Evolutionary conservation across 1,140 invertebrate species (phyloP).

Genomic region (Acromyrmex echinatior): DNA sequence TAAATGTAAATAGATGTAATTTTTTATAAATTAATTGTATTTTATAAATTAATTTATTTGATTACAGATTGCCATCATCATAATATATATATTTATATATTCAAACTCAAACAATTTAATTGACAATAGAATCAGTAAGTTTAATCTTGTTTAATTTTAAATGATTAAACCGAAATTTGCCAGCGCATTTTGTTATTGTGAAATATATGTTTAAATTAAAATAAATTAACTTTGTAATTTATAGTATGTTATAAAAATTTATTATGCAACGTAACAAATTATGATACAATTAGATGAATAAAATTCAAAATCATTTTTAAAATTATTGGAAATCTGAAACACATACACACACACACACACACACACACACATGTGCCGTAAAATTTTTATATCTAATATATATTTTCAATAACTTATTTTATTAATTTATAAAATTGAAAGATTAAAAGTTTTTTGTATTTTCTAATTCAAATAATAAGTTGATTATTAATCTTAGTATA

Average conservation of each 20-base stretch:
- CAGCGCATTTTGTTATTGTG: too few species aligned
- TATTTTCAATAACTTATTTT: not conserved
- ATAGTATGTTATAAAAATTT: not conserved
- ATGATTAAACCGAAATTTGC: not conserved
- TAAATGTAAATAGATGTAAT: not conserved
- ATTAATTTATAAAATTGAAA: not conserved
- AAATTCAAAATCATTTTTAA: not conserved
- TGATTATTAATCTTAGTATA: too few species aligned
- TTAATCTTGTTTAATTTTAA: constrained; percentile 8
- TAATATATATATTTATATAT: too few species aligned
- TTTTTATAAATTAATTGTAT: not conserved
- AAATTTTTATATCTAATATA: not conserved
- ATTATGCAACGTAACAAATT: not conserved
- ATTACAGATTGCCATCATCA: too few species aligned
- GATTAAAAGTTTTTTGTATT: too few species aligned
- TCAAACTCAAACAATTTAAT: too few species aligned
- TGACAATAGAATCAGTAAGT: too few species aligned
- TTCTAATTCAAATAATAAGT: too few species aligned
- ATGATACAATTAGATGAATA: not conserved
- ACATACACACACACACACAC: too few species aligned
- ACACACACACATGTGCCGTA: too few species aligned
- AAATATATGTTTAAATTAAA: not conserved
- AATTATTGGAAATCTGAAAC: not conserved
- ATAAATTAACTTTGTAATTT: not conserved
- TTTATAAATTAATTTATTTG: not conserved